phyloP scores from a whole-genome alignment of 1,140 invertebrate genomes.

The Xylocopa sonorina region DNA sequence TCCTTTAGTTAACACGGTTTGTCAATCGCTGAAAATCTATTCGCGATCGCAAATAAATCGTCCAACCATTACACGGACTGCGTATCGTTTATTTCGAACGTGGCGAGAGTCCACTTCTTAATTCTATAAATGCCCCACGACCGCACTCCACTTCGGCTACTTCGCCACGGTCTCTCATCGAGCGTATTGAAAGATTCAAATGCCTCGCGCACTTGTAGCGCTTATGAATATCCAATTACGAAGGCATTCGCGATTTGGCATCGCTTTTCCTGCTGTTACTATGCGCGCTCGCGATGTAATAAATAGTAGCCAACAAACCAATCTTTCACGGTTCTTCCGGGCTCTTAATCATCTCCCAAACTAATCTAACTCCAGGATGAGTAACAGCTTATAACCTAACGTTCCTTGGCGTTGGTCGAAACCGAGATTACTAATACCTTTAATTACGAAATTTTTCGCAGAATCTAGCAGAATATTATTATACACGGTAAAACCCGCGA shows the following conservation, averaged over 20 bases:
- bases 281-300: neutral
- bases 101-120: neutral
- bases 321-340: too few relatives aligned
- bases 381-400: too few relatives aligned
- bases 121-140: neutral
- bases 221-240: neutral
- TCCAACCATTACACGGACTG: neutral
- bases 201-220: too few relatives aligned
- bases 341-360: neutral
- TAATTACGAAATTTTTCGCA: too few relatives aligned
- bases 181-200: neutral
- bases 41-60: slow-evolving; percentile 15
- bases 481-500: too few relatives aligned
- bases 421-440: too few relatives aligned
- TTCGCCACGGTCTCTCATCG: neutral
- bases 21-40: too few relatives aligned
- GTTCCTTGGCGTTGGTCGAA: too few relatives aligned
- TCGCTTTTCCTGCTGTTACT: neutral
- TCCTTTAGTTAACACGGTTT: too few relatives aligned
- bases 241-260: neutral
- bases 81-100: slow-evolving; percentile 6
- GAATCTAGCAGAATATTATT: too few relatives aligned
- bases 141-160: neutral
- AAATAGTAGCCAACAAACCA: neutral
- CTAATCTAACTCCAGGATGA: too few relatives aligned